Percentiles rank a stretch among this genome's conserved stretches.
Evolutionary conservation across 2,888 invertebrate species (phyloP).

Genomic region (Subacronicta megacephala): DNA sequence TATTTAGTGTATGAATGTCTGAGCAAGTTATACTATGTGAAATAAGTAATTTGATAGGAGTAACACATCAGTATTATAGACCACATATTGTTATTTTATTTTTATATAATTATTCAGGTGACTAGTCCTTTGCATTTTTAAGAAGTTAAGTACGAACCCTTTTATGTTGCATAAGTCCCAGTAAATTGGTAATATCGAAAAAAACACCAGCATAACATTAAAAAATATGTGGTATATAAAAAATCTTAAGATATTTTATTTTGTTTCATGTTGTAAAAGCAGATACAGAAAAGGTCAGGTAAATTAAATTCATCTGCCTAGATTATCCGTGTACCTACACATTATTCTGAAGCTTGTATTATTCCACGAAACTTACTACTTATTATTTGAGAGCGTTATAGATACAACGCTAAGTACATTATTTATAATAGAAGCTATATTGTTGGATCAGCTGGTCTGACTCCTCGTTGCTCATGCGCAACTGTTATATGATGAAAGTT

Average conservation of each 20-base stretch:
- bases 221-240: slow-evolving; percentile 67
- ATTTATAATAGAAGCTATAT: slow-evolving; percentile 26
- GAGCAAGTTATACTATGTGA: slow-evolving; percentile 55
- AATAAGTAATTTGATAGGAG: slow-evolving; percentile 55
- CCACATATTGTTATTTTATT: slow-evolving; percentile 66
- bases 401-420: slow-evolving; percentile 12
- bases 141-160: slow-evolving; percentile 44
- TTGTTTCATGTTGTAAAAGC: slow-evolving; percentile 62
- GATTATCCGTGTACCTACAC: background rate
- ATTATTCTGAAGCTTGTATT: slow-evolving; percentile 13
- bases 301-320: slow-evolving; percentile 7
- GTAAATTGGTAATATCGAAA: slow-evolving; percentile 22
- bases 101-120: slow-evolving; percentile 46
- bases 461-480: slow-evolving; percentile 21
- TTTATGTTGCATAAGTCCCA: slow-evolving; percentile 30
- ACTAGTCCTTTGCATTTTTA: slow-evolving; percentile 69
- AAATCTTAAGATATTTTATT: slow-evolving; percentile 54
- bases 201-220: slow-evolving; percentile 16
- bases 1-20: slow-evolving; percentile 30
- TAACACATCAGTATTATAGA: slow-evolving; percentile 78
- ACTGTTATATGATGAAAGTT: slow-evolving; percentile 22
- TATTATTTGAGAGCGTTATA: slow-evolving; percentile 21
- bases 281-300: slow-evolving; percentile 35
- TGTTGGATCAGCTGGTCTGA: slow-evolving; percentile 53
- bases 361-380: slow-evolving; percentile 14